Evolutionary conservation across 2,113 vertebrate genomes (phyloP), one percentile per base, ranked within the genome.

Genomic region (Platysternon megacephalum): DNA sequence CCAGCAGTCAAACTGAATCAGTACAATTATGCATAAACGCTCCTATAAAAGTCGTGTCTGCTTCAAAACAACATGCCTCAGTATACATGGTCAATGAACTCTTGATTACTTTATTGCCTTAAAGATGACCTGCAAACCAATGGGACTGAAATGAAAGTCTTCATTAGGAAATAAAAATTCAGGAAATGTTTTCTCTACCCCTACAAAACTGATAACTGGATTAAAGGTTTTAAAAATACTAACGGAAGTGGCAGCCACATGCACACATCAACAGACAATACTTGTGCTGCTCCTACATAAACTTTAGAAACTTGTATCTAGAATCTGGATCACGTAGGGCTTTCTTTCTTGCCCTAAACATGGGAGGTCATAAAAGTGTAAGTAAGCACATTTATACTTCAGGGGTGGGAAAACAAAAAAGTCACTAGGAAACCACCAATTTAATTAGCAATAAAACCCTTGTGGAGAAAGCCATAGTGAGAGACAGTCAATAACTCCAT

Each of bases 241-340:
- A 86, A 35, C 0, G 0, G 7, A 55, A 82, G 4, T 35, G n/a
- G 42, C 8, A 84, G 84, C 8, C 13, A 21, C 9, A 26, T 44
- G 42, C 17, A 11, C 4, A 44, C 1, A 0, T 58, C 48, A 7
- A 44, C 22, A 49, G 44, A 53, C 11, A 1, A 51, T 12, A 4
- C 8, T 26, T 79, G 6, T 46, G 21, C 44, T 76, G 74, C 11
- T 44, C 13, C 24, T 78, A 19, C 29, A 56, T 24, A 87, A 72
- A 56, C 78, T 44, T 81, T 68, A 29, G 46, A 87, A 87, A 76
- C 13, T 3, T 44, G 48, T 5, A 29, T 6, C 42, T 65, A 49
- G 48, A 6, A 65, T 72, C 35, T 72, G 65, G 17, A 44, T 11
- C 10, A 28, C 22, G 28, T 74, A 74, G 8, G 72, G 11, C 72